Base-by-base conservation (phyloP, 2,113 vertebrate species). In the Arvicanthis niloticus region DNA sequence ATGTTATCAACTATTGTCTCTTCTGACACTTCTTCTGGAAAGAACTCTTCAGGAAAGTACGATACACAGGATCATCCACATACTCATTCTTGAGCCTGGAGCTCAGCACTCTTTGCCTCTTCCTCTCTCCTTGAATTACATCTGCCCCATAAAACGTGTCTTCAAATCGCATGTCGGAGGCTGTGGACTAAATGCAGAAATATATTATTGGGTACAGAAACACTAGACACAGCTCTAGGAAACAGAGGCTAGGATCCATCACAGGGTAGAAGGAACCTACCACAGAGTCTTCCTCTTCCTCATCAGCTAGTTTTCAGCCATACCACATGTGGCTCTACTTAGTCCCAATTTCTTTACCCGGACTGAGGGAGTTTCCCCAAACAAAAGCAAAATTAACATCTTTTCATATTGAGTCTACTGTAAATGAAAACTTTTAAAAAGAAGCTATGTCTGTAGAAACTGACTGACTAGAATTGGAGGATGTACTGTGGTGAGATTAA, bases 111-210 rank as follows among this genome's bases (percentile, higher is more conserved):
- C 99, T 98, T 95, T 99, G 99, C 70, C 99, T 99, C 98, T 99
- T 99, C 98, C 99, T 98, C 96, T 99, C 99, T 60, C 99, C 99
- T 97, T 99, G 98, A n/a, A 99, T 99, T 86, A 98, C 94, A 93
- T 98, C 98, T 92, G 97, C 93, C 97, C 99, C 99, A 98, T 98
- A 99, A 99, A 99, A 99, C 0, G 99, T 98, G 91, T 99, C 99
- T 98, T 99, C 99, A 97, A 99, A 99, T 96, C 99, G 99, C 99
- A 99, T 99, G 92, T 99, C 99, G 91, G 99, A 99, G 26, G 99
- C 99, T 97, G 99, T 99, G 93, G 99, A 99, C 99, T 99, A 93
- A 98, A 98, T 97, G 29, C 70, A 3, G 72, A 88, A 94, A 8
- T 51, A 89, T 3, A 8, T 73, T 58, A 94, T 45, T 15, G 91